Base-by-base conservation (phyloP, 2,113 vertebrate genomes). In the Albula glossodonta region DNA sequence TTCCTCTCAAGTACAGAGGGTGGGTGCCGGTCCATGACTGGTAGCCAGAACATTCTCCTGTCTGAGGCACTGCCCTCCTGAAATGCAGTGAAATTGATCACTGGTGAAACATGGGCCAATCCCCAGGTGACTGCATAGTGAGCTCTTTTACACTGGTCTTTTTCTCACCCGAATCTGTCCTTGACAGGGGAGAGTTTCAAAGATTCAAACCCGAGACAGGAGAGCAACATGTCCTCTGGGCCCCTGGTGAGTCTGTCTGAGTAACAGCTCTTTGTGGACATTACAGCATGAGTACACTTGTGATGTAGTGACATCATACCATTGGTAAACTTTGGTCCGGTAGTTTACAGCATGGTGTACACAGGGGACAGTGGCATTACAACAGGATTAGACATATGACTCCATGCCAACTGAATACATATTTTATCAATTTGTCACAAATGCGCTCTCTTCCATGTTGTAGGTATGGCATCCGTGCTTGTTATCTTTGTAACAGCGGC, bases 401-500 rank as follows among this genome's bases (percentile, higher is more conserved):
- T 15, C 56, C 3, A 12, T 15, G 17, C 56, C 9, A 60, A 12
- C 56, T 17, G 17, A 19, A 60, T 60, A 15, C 56, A 15, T 60
- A 12, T 41, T n/a, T 11, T 31, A 41, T 78, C 12, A 25, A 31
- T 48, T 78, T 78, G 77, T 4, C 2, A 31, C 41, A 41, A n/a
- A 78, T 2, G 5, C 79, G 5, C 79, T 9, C 78, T 12, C n/a
- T 15, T 41, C 79, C 79, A 48, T 50, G 2, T 2, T 50, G 41
- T 80, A 50, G 50, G 2, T 53, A 7, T 19, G 10, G 8, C 80
- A 53, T 17, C 78, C 52, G 77, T 25, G 77, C 52, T 15, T 5
- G 49, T 84, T 74, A 86, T 50, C 81, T 41, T 41, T 41, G 31
- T 41, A 41, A 91, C 91, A 81, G 80, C 13, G 19, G 87, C 13